Evolutionary conservation across 2,888 invertebrate genomes (phyloP).

Genomic region (Sesamia inferens): DNA sequence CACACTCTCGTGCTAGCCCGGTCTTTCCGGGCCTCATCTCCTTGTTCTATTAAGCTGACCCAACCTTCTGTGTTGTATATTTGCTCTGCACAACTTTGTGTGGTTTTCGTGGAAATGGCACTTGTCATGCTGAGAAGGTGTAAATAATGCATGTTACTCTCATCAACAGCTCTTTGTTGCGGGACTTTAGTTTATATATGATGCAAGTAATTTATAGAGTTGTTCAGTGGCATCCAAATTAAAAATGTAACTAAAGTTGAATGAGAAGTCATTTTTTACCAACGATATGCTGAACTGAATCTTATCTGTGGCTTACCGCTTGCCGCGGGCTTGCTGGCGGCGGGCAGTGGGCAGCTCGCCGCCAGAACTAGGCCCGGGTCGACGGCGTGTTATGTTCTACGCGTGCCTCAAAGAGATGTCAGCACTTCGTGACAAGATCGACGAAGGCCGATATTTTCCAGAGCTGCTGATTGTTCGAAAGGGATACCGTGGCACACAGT

Average conservation of each 20-base stretch:
- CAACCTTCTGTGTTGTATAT: constrained; percentile 22
- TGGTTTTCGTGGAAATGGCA: constrained; percentile 28
- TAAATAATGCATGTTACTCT: constrained; percentile 58
- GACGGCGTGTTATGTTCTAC: no score
- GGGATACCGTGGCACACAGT: no score
- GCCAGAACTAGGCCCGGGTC: no score
- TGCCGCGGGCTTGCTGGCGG: no score
- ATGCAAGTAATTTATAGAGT: constrained; percentile 1
- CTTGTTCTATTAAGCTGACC: neutral
- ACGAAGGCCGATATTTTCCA: no score
- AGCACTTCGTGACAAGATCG: no score
- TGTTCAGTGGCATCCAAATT: neutral
- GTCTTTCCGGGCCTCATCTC: no score
- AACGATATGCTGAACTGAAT: neutral
- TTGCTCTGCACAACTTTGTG: constrained; percentile 24
- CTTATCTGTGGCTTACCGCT: no score
- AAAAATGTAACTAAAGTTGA: neutral
- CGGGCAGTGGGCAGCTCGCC: no score
- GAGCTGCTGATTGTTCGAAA: no score
- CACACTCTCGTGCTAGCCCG: no score
- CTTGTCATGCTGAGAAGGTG: constrained; percentile 47
- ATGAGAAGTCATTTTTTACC: neutral
- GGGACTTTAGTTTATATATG: constrained; percentile 20
- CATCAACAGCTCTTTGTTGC: constrained; percentile 37
- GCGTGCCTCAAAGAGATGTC: no score